Evolutionary conservation across 2,113 vertebrate genomes (phyloP).

Genomic region (Ciconia stormi): DNA sequence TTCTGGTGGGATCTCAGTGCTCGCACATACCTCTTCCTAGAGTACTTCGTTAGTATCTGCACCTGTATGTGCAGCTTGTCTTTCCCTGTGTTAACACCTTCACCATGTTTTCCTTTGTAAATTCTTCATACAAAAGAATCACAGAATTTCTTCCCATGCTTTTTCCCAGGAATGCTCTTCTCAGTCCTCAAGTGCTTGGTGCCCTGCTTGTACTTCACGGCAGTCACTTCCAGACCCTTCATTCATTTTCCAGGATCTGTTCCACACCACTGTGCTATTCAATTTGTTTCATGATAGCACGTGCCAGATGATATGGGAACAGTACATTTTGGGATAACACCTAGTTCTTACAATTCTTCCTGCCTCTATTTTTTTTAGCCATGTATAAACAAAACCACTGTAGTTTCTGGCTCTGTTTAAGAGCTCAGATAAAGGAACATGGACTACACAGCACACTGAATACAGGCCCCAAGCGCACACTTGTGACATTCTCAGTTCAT

Average conservation of each 20-base stretch:
- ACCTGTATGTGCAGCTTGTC: not conserved
- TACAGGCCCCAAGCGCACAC: not conserved
- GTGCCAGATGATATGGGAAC: fast-evolving
- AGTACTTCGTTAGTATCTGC: not conserved
- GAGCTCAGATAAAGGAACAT: not conserved
- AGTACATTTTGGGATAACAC: not conserved
- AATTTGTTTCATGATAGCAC: not conserved
- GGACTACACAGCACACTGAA: not conserved
- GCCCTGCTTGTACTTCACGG: not conserved
- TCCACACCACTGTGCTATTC: not conserved
- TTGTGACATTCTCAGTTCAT: not conserved
- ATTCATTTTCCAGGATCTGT: not conserved
- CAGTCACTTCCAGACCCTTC: not conserved
- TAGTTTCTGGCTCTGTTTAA: not conserved
- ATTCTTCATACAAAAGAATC: not conserved
- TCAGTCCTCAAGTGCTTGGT: not conserved
- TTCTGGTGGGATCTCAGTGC: not conserved
- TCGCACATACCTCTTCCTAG: not conserved
- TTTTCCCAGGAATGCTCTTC: not conserved
- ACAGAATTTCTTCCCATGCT: not conserved
- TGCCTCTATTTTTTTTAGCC: not conserved
- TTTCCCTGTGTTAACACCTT: not conserved
- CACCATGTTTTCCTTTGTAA: not conserved
- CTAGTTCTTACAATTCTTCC: not conserved
- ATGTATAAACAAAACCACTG: not conserved